These are phyloP conservation scores for Plagodis dolabraria DNA, from an alignment of 2,888 invertebrate genomes.

Conservation along the genomic window DNA sequence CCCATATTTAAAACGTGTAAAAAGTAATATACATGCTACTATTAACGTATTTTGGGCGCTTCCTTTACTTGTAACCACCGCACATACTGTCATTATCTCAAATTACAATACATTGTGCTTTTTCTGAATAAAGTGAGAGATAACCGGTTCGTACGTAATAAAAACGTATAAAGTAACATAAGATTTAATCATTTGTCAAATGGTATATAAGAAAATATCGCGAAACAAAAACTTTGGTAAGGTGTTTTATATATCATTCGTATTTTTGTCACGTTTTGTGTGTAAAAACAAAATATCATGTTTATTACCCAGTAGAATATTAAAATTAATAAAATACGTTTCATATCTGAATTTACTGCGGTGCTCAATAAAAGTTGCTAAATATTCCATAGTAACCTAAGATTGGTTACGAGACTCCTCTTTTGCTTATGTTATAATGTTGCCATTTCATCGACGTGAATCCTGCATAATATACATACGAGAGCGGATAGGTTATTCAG, in stretches of 20 bases:
- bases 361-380: constrained; percentile 7
- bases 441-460: constrained; percentile 48
- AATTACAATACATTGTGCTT: too few relatives aligned
- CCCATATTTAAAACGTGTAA: not conserved
- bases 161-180: too few relatives aligned
- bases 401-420: constrained; percentile 4
- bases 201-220: too few relatives aligned
- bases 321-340: not conserved
- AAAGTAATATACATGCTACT: too few relatives aligned
- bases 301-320: not conserved
- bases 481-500: too few relatives aligned
- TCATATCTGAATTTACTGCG: not conserved
- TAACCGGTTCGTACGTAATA: too few relatives aligned
- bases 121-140: too few relatives aligned
- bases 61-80: too few relatives aligned
- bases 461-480: constrained; percentile 37
- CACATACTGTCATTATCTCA: too few relatives aligned
- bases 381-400: constrained; percentile 23
- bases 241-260: not conserved
- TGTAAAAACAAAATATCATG: not conserved
- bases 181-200: too few relatives aligned
- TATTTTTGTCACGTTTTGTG: not conserved
- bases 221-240: too few relatives aligned
- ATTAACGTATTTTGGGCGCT: too few relatives aligned
- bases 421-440: constrained; percentile 48